Conservation (phyloP, 2,888 invertebrate species). For the Stenodema calcarata region DNA sequence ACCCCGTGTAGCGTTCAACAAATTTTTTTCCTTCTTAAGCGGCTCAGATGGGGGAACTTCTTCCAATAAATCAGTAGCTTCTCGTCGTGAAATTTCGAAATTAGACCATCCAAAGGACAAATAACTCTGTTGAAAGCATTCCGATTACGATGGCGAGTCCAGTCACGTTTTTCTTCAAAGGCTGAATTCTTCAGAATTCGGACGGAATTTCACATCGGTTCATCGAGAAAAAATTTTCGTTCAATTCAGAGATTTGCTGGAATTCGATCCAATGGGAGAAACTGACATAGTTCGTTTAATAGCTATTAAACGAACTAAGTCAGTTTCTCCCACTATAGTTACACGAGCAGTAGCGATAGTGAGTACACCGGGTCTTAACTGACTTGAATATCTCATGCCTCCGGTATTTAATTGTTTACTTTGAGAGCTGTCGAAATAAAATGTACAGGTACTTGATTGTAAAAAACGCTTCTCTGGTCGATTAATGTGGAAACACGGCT, state of each 20-base stretch:
- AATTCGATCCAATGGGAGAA: not conserved
- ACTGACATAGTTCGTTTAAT: not conserved
- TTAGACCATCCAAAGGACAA: conserved; percentile 25
- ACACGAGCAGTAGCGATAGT: no score
- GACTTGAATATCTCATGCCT: no score
- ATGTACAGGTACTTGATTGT: no score
- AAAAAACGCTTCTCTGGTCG: no score
- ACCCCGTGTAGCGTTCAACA: not conserved
- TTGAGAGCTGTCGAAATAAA: no score
- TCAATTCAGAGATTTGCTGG: not conserved
- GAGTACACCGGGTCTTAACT: no score
- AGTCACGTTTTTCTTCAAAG: conserved; percentile 17
- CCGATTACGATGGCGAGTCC: not conserved
- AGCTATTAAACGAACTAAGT: no score
- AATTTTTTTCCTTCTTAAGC: not conserved
- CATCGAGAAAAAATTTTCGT: not conserved
- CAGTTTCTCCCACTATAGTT: no score
- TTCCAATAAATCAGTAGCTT: not conserved
- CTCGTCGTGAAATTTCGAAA: conserved; percentile 1
- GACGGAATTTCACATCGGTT: not conserved
- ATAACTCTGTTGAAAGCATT: conserved; percentile 22
- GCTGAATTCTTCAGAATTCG: not conserved
- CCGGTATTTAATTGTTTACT: no score
- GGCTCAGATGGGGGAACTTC: not conserved
- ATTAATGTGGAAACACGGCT: no score